Base-by-base conservation (phyloP, 1,140 invertebrate genomes). In the Zaprionus inermis region DNA sequence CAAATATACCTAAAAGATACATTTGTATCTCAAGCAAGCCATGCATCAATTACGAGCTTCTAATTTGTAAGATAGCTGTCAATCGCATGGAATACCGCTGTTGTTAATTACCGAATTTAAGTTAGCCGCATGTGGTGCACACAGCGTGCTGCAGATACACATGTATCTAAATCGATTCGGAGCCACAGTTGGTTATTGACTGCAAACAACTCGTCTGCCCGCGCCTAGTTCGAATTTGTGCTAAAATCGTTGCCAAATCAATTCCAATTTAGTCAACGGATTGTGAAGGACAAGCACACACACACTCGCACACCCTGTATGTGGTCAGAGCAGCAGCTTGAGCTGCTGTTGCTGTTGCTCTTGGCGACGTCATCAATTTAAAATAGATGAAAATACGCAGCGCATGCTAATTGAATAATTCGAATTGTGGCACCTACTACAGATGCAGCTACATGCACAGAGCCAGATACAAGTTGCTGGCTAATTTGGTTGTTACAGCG, bases 381-480 rank as follows among this genome's bases (percentile, higher is more conserved):
- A 90, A 90, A 90, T 90, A 90, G 86, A 86, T 79, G 79, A 86
- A 90, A 76, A 90, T 81, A 90, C 86, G 86, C 85, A 90, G 81
- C 81, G 83, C 84, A 88, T 88, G 85, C 85, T 89, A 88, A 88
- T 89, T 88, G 84, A 89, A 89, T 88, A 84, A 89, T 83, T 83
- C 72, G 84, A 88, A 82, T 89, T 89, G 84, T 89, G 78, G 84
- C 84, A 88, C 83, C 83, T 89, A 86, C 82, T 79, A 86, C 79
- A 63, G 5, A 2, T 20, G 5, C 14, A 63, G 24, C 7, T 5
- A 28, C 24, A 28, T 2, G 3, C 24, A 79, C 72, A 59, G 46
- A 59, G 41, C 57, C 79, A 66, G 70, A 72, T 69, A 44, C 38
- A 44, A 44, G 78, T 85, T 75, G 79, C 76, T 59, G 66, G 72